Conservation (phyloP, 1,140 invertebrate genomes). For the Drosophila fuyamai region DNA sequence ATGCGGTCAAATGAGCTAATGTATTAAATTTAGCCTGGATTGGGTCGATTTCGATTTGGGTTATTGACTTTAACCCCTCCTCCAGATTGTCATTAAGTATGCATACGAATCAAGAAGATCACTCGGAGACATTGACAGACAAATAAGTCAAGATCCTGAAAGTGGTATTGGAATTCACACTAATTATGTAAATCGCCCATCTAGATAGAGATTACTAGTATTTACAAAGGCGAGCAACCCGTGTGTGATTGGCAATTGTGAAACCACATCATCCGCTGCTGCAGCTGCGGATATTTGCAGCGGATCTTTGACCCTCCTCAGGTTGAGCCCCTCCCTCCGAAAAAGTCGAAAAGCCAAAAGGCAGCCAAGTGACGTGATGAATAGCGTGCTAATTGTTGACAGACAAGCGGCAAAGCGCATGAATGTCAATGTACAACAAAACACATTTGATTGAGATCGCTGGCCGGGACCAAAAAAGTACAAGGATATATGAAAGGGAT, state of each 20-base stretch:
- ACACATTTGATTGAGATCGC: slow-evolving; percentile 74
- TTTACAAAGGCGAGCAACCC: slow-evolving; percentile 1
- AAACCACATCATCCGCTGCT: slow-evolving; percentile 47
- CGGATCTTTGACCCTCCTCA: slow-evolving; percentile 36
- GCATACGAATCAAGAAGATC: slow-evolving; percentile 31
- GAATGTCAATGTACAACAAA: slow-evolving; percentile 76
- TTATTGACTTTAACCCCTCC: slow-evolving; percentile 38
- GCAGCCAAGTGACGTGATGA: slow-evolving; percentile 75
- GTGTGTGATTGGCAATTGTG: slow-evolving; percentile 25
- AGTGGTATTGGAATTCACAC: slow-evolving; percentile 13
- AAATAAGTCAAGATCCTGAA: slow-evolving; percentile 48
- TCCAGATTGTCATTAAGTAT: slow-evolving; percentile 14
- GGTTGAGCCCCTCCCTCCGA: slow-evolving; percentile 21
- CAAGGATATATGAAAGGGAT: slow-evolving; percentile 48
- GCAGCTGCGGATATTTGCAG: slow-evolving; percentile 26
- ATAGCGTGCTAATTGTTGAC: slow-evolving; percentile 85
- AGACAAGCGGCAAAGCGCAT: slow-evolving; percentile 73
- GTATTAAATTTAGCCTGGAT: slow-evolving; percentile 47
- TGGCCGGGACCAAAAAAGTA: slow-evolving; percentile 17
- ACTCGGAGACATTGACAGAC: slow-evolving; percentile 31
- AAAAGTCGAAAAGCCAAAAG: slow-evolving; percentile 22
- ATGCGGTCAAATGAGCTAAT: slow-evolving; percentile 45
- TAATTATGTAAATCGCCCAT: slow-evolving; percentile 37
- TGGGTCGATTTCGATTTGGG: slow-evolving; percentile 46
- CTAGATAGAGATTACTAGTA: slow-evolving; percentile 10